phyloP scores from a whole-genome alignment of 2,113 vertebrate species.

The Poecile atricapillus region DNA sequence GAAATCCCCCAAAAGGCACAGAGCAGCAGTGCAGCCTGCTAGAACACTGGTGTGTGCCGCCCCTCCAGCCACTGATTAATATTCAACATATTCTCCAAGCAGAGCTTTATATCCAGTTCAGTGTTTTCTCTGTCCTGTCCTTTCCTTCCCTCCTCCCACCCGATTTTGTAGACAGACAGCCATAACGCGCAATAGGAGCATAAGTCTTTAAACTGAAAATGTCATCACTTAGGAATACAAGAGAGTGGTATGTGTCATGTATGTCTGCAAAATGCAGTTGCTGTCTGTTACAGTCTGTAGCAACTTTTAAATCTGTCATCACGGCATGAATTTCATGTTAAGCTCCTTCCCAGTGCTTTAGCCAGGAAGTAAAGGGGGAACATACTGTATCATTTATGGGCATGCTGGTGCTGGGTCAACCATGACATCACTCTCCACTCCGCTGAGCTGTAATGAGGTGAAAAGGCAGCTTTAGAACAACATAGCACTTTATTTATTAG shows the following conservation, averaged over 20 bases:
- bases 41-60: constrained; percentile 64
- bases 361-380: constrained; percentile 79
- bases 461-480: constrained; percentile 76
- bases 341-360: constrained; percentile 79
- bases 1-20: constrained; percentile 61
- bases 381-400: constrained; percentile 81
- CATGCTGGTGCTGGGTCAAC: constrained; percentile 80
- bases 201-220: constrained; percentile 92
- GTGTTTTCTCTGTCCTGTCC: constrained; percentile 62
- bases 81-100: constrained; percentile 81
- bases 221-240: constrained; percentile 92
- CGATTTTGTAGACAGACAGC: constrained; percentile 74
- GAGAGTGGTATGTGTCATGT: constrained; percentile 84
- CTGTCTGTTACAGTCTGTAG: constrained; percentile 90
- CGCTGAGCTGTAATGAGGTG: constrained; percentile 81
- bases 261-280: constrained; percentile 88
- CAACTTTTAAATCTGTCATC: constrained; percentile 99
- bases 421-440: constrained; percentile 78
- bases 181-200: constrained; percentile 78
- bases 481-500: constrained; percentile 77
- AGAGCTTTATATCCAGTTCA: constrained; percentile 83
- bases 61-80: constrained; percentile 83
- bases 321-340: constrained; percentile 83
- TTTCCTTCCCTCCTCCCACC: constrained; percentile 51
- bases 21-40: constrained; percentile 67